Conservation (phyloP, 2,113 vertebrate genomes). For the Mesembrinibis cayennensis region DNA sequence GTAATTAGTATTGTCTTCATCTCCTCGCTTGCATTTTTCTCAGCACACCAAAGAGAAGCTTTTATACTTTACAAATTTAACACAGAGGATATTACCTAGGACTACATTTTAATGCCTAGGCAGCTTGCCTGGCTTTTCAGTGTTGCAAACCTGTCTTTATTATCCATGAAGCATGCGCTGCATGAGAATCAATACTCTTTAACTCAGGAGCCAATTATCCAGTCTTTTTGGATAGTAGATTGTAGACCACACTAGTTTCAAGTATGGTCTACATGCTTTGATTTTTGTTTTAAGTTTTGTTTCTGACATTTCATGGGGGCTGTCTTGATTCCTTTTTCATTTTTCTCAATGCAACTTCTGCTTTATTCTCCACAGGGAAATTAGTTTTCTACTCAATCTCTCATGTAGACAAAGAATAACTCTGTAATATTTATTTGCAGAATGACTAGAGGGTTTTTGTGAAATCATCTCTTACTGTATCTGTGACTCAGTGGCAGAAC, state of each 20-base stretch:
- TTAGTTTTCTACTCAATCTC: not conserved
- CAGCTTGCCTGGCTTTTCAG: not conserved
- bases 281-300: not conserved
- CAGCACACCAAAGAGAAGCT: not conserved
- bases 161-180: not conserved
- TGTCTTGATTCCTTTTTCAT: not conserved
- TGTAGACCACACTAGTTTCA: not conserved
- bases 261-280: not conserved
- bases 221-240: not conserved
- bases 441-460: not conserved
- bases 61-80: not conserved
- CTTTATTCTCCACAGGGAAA: not conserved
- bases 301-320: not conserved
- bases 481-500: not conserved
- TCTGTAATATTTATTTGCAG: not conserved
- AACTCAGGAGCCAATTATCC: not conserved
- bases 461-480: not conserved
- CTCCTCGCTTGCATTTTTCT: accelerated
- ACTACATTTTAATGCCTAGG: not conserved
- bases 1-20: not conserved
- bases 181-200: not conserved
- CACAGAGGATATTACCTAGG: not conserved
- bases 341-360: not conserved
- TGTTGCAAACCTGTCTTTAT: not conserved
- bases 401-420: not conserved